Evolutionary conservation across 92 coral and sea anemone genomes (phyloP).

Genomic region (Meandrina meandrites): DNA sequence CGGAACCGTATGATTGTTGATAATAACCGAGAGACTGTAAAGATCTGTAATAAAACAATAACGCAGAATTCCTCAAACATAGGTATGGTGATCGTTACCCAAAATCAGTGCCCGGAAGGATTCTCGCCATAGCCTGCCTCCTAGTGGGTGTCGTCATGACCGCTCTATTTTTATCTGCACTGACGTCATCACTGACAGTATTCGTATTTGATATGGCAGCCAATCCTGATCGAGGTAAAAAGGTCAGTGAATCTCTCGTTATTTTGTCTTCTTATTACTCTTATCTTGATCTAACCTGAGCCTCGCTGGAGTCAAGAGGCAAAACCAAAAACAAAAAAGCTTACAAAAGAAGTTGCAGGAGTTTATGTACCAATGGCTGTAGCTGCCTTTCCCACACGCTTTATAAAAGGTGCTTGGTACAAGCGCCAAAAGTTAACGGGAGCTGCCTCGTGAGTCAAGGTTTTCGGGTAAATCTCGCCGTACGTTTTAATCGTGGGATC

Average conservation of each 20-base stretch:
- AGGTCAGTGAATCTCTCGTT: background rate
- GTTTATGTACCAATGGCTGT: too few species aligned
- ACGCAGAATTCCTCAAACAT: background rate
- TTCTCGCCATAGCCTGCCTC: background rate
- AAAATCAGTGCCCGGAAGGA: conserved; percentile 16
- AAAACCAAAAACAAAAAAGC: too few species aligned
- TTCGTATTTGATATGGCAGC: conserved; percentile 19
- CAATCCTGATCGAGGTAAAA: conserved; percentile 29
- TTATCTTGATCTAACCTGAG: background rate
- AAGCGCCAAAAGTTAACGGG: background rate
- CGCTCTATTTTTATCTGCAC: conserved; percentile 5
- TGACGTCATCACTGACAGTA: conserved; percentile 30
- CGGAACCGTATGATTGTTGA: too few species aligned
- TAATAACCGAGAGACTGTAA: background rate
- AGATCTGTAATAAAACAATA: background rate
- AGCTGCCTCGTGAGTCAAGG: background rate
- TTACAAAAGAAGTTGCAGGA: too few species aligned
- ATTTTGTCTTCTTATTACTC: background rate
- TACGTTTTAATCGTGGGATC: too few species aligned
- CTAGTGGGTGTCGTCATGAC: conserved; percentile 21
- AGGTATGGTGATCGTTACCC: conserved; percentile 45
- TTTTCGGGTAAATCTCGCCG: too few species aligned
- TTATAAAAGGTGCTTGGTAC: background rate
- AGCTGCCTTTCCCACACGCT: too few species aligned
- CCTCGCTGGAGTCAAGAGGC: too few species aligned